Conservation (phyloP, 2,113 vertebrate genomes). For the Loxodonta africana region DNA sequence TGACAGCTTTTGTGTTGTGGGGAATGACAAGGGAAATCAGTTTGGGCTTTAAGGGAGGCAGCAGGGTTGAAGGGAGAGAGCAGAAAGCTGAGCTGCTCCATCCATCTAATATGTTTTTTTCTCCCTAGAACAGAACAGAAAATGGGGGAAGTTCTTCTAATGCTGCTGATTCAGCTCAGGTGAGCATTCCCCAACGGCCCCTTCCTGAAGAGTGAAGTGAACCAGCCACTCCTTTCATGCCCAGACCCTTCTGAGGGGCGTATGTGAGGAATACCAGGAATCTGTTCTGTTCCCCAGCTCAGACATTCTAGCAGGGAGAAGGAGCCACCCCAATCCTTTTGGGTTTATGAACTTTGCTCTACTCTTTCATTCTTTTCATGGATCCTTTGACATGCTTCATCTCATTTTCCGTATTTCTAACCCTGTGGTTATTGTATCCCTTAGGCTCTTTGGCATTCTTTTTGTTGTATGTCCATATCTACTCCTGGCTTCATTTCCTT, state of each 20-base stretch:
- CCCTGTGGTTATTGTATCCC: not conserved
- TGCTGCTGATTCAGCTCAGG: not conserved
- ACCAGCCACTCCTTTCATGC: not conserved
- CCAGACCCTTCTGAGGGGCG: not conserved
- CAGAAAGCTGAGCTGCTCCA: not conserved
- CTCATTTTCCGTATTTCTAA: not conserved
- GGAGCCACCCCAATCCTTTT: not conserved
- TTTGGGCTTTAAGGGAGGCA: not conserved
- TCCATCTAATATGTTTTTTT: not conserved
- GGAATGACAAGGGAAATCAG: not conserved
- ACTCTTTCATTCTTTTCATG: not conserved
- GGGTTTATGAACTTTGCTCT: not conserved
- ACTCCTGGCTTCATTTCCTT: not conserved
- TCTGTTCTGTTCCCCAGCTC: constrained; percentile 27
- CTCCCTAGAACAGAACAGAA: constrained; percentile 70
- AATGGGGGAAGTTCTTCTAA: constrained; percentile 35
- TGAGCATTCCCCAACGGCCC: constrained; percentile 27
- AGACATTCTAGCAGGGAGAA: not conserved
- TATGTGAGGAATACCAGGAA: not conserved
- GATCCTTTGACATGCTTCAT: not conserved
- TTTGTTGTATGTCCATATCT: not conserved
- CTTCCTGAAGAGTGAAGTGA: not conserved
- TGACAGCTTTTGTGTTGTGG: not conserved
- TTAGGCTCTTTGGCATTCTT: not conserved
- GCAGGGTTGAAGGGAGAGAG: not conserved